Conservation (phyloP, 2,797 vertebrate genomes). For the Pangasius macronema region DNA sequence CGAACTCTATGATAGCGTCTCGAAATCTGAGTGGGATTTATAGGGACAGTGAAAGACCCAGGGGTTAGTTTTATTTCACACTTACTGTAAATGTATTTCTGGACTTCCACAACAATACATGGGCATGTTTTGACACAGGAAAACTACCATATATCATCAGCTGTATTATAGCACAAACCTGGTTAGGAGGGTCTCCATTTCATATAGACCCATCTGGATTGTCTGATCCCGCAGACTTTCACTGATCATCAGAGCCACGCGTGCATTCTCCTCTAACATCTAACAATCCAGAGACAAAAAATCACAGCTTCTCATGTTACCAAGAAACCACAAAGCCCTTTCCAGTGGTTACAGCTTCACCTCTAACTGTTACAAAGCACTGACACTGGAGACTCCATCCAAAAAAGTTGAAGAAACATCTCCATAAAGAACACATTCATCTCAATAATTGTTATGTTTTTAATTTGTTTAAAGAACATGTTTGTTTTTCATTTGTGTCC, state of each 20-base stretch:
- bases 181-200: conserved; percentile 86
- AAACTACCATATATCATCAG: neutral
- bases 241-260: conserved; percentile 83
- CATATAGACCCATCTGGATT: conserved; percentile 86
- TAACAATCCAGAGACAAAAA: conserved; percentile 56
- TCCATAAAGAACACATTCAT: neutral
- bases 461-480: neutral
- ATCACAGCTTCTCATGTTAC: neutral
- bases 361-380: neutral
- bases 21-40: conserved; percentile 75
- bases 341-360: neutral
- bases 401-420: neutral
- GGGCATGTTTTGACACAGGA: neutral
- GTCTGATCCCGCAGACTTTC: conserved; percentile 82
- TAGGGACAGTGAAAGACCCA: neutral
- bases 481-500: neutral
- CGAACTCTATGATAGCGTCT: conserved; percentile 83
- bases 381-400: neutral
- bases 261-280: conserved; percentile 94
- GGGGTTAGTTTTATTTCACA: neutral
- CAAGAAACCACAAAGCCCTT: neutral
- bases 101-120: neutral
- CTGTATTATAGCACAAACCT: conserved; percentile 70
- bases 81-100: neutral
- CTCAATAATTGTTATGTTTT: neutral